Percentiles rank a stretch among this genome's conserved stretches.
phyloP scores from a whole-genome alignment of 2,113 vertebrate genomes.

The Xenus cinereus region DNA sequence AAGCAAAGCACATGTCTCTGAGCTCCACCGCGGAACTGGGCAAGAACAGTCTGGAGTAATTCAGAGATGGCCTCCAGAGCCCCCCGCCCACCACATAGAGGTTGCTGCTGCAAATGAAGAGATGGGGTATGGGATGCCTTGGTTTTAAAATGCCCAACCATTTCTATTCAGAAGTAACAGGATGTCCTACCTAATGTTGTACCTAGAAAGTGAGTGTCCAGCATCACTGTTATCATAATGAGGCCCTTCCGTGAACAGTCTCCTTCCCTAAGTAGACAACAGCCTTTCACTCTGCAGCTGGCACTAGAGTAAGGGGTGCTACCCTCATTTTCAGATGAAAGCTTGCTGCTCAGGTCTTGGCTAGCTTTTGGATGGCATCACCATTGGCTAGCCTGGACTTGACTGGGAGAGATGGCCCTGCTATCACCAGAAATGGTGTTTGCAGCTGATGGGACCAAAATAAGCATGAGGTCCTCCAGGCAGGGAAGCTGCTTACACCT shows the following conservation, averaged over 20 bases:
- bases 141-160: not conserved
- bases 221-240: not conserved
- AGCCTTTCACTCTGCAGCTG: not conserved
- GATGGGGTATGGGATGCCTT: not conserved
- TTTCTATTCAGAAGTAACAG: not conserved
- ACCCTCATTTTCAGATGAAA: not conserved
- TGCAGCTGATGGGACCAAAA: not conserved
- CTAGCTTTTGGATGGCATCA: not conserved
- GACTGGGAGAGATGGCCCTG: too few relatives aligned
- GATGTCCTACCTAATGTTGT: not conserved
- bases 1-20: not conserved
- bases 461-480: not conserved
- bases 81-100: not conserved
- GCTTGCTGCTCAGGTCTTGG: not conserved
- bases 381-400: fast-evolving
- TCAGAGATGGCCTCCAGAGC: not conserved
- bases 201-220: not conserved
- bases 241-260: not conserved
- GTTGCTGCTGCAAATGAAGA: not conserved
- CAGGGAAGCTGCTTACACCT: not conserved
- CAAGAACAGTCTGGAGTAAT: not conserved
- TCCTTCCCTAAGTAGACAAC: not conserved
- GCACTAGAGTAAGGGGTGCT: not conserved
- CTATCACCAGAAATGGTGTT: not conserved
- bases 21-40: not conserved